phyloP scores from a whole-genome alignment of 2,888 invertebrate species.

The Punctoribates punctum region DNA sequence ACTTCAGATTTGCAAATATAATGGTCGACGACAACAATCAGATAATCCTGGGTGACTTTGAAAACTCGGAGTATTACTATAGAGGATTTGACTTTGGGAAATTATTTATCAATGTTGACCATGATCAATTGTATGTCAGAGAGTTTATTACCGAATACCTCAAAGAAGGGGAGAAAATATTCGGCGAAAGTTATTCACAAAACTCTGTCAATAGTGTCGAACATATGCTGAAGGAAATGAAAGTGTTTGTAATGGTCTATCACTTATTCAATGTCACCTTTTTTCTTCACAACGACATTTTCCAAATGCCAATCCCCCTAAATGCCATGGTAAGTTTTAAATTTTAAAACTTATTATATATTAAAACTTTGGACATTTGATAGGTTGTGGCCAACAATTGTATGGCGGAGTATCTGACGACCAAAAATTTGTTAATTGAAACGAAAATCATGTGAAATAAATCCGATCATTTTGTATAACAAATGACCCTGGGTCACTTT shows the following conservation, averaged over 20 bases:
- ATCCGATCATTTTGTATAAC: no score
- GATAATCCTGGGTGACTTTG: conserved; percentile 26
- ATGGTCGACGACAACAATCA: background rate
- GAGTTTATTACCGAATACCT: background rate
- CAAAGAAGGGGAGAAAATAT: background rate
- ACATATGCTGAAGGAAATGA: background rate
- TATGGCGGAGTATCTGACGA: no score
- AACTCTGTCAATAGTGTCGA: background rate
- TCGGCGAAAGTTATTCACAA: background rate
- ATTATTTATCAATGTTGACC: background rate
- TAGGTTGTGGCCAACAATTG: no score
- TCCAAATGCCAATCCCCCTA: background rate
- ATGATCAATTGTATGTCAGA: no score
- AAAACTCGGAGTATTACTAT: conserved; percentile 10
- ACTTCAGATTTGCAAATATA: conserved; percentile 18
- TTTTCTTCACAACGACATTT: background rate
- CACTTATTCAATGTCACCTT: background rate
- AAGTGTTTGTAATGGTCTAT: background rate
- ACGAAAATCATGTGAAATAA: no score
- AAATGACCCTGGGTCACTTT: no score
- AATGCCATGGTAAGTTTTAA: no score
- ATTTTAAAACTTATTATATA: no score
- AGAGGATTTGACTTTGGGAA: conserved; percentile 20
- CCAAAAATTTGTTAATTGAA: no score
- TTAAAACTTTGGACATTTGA: no score